Base-by-base conservation (phyloP, 2,888 invertebrate genomes). In the Epicampocera succincta region DNA sequence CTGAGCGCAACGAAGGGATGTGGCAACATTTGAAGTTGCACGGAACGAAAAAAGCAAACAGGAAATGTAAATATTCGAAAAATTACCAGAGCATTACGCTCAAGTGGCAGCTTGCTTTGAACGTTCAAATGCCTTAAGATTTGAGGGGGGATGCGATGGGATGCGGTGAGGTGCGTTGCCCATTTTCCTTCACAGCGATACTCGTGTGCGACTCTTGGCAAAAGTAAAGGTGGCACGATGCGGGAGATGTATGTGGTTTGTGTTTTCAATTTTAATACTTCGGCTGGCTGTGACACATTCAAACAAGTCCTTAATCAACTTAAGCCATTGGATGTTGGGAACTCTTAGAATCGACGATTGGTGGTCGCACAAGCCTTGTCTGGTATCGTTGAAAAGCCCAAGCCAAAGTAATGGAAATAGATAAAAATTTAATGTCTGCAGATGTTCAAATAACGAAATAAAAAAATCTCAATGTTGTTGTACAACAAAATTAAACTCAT, bases 61-160 rank as follows among this genome's bases (percentile, higher is more conserved):
- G 69, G 61, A 80, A 75, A 75, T 80, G 75, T 40, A 68, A 74
- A 68, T 68, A 54, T 54, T 71, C 19, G 17, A 46, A 60, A 61
- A 40, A 54, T 38, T 71, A 58, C 38, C 38, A 44, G 15, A 69
- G 25, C 38, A 38, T 44, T 46, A 56, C 54, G 4, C 13, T 6
- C 54, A 48, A 29, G 40, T 50, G 42, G 1, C 38, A 76, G 46
- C 60, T 33, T 75, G 12, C 5, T 15, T 17, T 56, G 4, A 71
- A 58, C 21, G 48, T 50, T 76, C 54, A 40, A 3, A 17, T 38
- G 38, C n/a, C 40, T 54, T 60, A 6, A 48, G 38, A n/a, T 38
- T 0, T 46, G 15, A 44, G 56, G 50, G 17, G 29, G 50, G 11
- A 33, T 42, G 9, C 8, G 1, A 6, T 25, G 4, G 15, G 38